Evolutionary conservation across 2,888 invertebrate genomes (phyloP), one percentile per base, ranked within the genome.

Genomic region (Copidosoma aretas): DNA sequence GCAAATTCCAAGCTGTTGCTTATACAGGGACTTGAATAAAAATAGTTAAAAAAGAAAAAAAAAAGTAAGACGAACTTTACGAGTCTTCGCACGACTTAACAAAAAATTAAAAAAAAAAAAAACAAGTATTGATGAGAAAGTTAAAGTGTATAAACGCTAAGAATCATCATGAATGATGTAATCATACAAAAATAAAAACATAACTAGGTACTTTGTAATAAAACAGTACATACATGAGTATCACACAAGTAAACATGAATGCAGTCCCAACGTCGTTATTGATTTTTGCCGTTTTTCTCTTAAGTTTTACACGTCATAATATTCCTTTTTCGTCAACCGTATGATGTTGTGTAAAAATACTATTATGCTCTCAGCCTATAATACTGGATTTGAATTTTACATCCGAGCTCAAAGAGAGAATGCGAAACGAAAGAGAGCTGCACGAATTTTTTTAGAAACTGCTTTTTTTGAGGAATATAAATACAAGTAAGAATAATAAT

Each of bases 91-190:
- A 79, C 78, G 78, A 80, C 79, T 82, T 80, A 81, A 81, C 77
- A 79, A 32, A 32, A 32, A 32, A 32, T 32, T 32, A 5, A 32
- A 32, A 32, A 32, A 32, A 32, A 32, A 32, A 8, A 5, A 32
- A 8, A 8, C 2, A 46, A 46, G 77, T 82, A 82, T 81, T 81
- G 78, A 81, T 82, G 81, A 82, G 81, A 80, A 84, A 82, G 80
- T 82, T 83, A 76, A 82, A 81, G 77, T 82, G 80, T 82, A 32
- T 32, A 82, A 80, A 82, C 78, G 58, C 77, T 82, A 82, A 82
- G 79, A 78, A 80, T 79, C 79, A 82, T 82, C 80, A 80, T 79
- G 80, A 81, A 81, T 78, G 82, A 76, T 83, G 81, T 82, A 84
- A 82, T 81, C 81, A 80, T 83, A 80, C 77, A 78, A 79, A 72